Conservation (phyloP, 2,113 vertebrate species). For the Martes martes region DNA sequence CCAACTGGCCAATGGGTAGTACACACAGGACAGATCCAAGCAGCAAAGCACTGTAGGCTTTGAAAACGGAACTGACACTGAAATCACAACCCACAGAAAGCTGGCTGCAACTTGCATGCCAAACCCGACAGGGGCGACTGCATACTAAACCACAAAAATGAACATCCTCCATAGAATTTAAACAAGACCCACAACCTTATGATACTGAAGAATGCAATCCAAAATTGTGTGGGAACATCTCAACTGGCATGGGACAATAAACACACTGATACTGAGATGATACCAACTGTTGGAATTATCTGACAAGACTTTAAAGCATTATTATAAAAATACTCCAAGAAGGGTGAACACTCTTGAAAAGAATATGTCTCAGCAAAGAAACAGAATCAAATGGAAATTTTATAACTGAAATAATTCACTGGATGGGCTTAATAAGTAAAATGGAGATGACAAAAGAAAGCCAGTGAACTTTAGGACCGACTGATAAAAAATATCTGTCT, state of each 20-base stretch:
- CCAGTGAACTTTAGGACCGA: not conserved
- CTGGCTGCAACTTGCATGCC: not conserved
- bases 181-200: not conserved
- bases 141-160: not conserved
- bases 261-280: not conserved
- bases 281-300: not conserved
- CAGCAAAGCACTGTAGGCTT: not conserved
- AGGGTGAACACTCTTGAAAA: not conserved
- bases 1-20: not conserved
- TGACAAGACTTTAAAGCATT: not conserved
- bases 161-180: not conserved
- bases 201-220: not conserved
- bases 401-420: constrained; percentile 7
- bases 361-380: not conserved
- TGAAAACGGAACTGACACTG: not conserved
- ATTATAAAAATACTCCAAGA: constrained; percentile 2
- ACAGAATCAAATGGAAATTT: not conserved
- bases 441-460: not conserved
- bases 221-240: not conserved
- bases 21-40: not conserved
- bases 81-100: not conserved
- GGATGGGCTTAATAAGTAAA: not conserved
- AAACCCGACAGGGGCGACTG: not conserved
- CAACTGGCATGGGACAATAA: not conserved
- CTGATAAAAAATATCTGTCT: not conserved